Base-by-base conservation (phyloP, 1,140 invertebrate genomes). In the Zaprionus vittiger region DNA sequence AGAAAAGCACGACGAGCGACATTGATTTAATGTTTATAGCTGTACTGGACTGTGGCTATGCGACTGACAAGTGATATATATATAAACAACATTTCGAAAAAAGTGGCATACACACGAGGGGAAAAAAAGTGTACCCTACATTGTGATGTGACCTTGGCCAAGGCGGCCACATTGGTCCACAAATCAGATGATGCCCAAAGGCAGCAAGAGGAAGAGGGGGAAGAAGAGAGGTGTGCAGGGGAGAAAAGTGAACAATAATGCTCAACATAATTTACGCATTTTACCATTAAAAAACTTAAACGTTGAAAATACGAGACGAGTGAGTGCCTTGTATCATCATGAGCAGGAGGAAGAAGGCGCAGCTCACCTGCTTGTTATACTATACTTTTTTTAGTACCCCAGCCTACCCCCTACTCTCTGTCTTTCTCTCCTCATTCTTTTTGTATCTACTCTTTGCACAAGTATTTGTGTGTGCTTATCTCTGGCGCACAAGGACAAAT, bases 181-280 rank as follows among this genome's bases (percentile, higher is more conserved):
- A 62, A 56, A 75, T 38, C 54, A 59, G 72, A 31, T 52, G 69
- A 77, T 83, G 80, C 31, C 68, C 24, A 37, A 47, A 38, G 24
- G 71, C 44, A 52, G 9, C 44, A 52, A 17, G n/a, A 31, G 14
- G 17, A 31, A 1, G 31, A 65, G 24, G 11, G 17, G 20, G 26
- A 22, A 44, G 38, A 24, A 28, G 66, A 12, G 37, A 56, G 24
- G 34, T 17, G 7, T 28, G 24, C 57, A 44, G 24, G 47, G 34
- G 55, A 52, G 59, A n/a, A 41, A 76, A 73, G 65, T 82, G 83
- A 82, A 81, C 84, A 89, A 67, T 69, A 72, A 79, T 60, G 75
- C 82, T 91, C 65, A 77, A 83, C 89, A 91, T 84, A 91, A 90
- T 91, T 91, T 89, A 91, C 90, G 84, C 84, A 91, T 91, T 89